Evolutionary conservation across 2,888 invertebrate species (phyloP).

Genomic region (Molanna angustata): DNA sequence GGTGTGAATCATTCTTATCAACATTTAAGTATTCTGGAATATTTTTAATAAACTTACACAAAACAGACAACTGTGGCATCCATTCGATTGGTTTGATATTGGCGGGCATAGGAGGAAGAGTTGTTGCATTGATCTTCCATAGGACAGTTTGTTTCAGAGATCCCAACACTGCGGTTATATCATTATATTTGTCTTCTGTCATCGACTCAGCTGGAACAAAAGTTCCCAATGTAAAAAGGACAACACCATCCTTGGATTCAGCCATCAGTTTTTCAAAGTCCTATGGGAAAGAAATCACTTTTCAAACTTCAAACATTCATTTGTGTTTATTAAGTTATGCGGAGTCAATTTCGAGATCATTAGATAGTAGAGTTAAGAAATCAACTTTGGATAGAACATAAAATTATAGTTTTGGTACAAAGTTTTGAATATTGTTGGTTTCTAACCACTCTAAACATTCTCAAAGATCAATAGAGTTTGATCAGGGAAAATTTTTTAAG

Average conservation of each 20-base stretch:
- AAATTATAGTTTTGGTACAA: too few relatives aligned
- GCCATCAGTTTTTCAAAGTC: slow-evolving; percentile 48
- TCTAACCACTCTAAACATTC: too few relatives aligned
- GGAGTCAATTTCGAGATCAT: too few relatives aligned
- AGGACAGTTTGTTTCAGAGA: slow-evolving; percentile 55
- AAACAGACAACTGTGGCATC: slow-evolving; percentile 55
- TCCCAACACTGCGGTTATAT: slow-evolving; percentile 51
- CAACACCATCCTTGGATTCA: slow-evolving; percentile 49
- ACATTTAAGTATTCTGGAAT: too few relatives aligned
- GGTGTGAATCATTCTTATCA: too few relatives aligned
- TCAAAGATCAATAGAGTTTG: too few relatives aligned
- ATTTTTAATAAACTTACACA: slow-evolving; percentile 51
- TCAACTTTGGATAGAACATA: too few relatives aligned
- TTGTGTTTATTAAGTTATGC: too few relatives aligned
- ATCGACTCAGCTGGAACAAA: slow-evolving; percentile 56
- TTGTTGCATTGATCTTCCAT: slow-evolving; percentile 52
- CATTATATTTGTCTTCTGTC: slow-evolving; percentile 45
- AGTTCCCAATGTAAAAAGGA: slow-evolving; percentile 60
- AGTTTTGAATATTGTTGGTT: too few relatives aligned
- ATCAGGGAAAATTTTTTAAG: too few relatives aligned
- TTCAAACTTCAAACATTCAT: too few relatives aligned
- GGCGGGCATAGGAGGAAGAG: slow-evolving; percentile 50
- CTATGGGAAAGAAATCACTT: slow-evolving; percentile 36
- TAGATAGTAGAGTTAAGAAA: too few relatives aligned
- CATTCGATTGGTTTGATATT: slow-evolving; percentile 52